Conservation (phyloP, 2,113 vertebrate genomes). For the Fregetta grallaria region DNA sequence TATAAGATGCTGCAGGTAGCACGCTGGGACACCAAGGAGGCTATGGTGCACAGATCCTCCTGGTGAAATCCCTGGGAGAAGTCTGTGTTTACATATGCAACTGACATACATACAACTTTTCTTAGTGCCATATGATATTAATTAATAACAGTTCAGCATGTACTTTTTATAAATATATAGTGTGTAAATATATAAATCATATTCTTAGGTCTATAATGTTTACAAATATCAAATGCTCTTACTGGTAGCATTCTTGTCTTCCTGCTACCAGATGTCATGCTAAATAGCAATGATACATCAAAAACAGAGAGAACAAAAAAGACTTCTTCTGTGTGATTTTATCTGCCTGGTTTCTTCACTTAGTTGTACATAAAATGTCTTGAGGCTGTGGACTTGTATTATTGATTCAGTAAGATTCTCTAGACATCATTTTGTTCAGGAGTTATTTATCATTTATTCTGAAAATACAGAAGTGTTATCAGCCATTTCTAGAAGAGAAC, state of each 20-base stretch:
- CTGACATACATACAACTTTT: neutral
- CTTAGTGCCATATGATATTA: neutral
- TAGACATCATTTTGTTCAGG: neutral
- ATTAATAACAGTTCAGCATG: neutral
- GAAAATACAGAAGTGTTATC: neutral
- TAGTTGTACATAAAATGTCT: neutral
- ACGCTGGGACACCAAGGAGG: neutral
- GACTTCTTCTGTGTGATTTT: neutral
- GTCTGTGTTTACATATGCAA: neutral
- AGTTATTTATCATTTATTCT: neutral
- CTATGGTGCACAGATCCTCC: neutral
- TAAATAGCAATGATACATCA: neutral
- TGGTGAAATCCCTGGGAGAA: neutral
- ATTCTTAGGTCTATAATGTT: neutral
- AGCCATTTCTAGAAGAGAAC: neutral
- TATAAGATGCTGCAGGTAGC: neutral
- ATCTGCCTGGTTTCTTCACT: neutral
- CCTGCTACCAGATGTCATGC: neutral
- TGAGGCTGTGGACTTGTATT: neutral
- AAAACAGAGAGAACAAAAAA: neutral
- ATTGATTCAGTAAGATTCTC: no score
- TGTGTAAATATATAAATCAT: neutral
- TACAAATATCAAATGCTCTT: neutral
- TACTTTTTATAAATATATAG: neutral
- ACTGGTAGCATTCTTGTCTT: neutral